Evolutionary conservation across 2,888 invertebrate genomes (phyloP), one percentile per base, ranked within the genome.

Genomic region (Xanthorhoe spadicearia): DNA sequence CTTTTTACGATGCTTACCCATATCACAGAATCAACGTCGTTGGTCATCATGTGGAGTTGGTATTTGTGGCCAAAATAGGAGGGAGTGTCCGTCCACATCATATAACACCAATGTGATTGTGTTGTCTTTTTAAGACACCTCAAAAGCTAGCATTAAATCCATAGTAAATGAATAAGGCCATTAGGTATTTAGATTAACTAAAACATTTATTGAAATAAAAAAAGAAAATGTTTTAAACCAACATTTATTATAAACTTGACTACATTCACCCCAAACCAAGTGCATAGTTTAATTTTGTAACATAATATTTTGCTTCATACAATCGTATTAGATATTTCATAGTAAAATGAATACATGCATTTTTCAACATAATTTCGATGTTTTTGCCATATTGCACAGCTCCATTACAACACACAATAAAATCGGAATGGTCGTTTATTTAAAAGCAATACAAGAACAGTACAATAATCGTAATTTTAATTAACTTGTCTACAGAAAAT

Each of bases 191-290:
- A n/a, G n/a, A n/a, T n/a, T n/a, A n/a, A n/a, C n/a, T n/a, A n/a
- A n/a, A n/a, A n/a, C n/a, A n/a, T 23, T 28, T 23, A 13, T 7
- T 15, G 35, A 32, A 49, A 15, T 0, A 1, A 19, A 23, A 69
- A 78, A 74, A 77, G 72, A 73, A 68, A 67, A 28, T 0, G 58
- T 59, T 76, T 75, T 73, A 80, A 78, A 83, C 82, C 78, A 88
- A 87, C 83, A 82, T 87, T 87, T 89, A 89, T 88, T 83, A 83
- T 85, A 89, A 88, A 88, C 83, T 83, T 85, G 83, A 83, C 88
- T 90, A 90, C 89, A 88, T 86, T 87, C 92, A 91, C 88, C 93
- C 67, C 87, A 90, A 91, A 92, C 93, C 92, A 89, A 84, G 91
- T 92, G 92, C 90, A 85, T 82, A 82, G 81, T 64, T 72, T 49